These are phyloP conservation scores for Puntigrus tetrazona DNA, from an alignment of 2,113 vertebrate genomes.

Conservation along the genomic window DNA sequence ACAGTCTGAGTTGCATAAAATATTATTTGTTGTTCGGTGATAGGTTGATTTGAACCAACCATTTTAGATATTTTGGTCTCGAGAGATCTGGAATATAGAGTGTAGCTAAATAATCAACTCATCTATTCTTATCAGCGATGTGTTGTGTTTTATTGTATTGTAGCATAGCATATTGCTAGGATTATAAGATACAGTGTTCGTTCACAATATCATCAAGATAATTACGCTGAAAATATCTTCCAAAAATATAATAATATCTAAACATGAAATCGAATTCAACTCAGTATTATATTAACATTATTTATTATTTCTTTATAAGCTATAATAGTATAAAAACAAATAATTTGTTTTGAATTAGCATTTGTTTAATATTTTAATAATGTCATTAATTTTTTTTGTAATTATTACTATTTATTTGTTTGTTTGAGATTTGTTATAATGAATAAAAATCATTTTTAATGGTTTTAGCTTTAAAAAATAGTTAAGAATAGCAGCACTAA, in stretches of 20 bases:
- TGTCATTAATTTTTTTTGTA: background rate
- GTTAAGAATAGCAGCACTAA: background rate
- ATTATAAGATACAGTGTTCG: too few relatives aligned
- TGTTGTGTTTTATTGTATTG: too few relatives aligned
- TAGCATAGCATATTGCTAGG: too few relatives aligned
- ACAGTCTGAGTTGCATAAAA: background rate
- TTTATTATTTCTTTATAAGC: background rate
- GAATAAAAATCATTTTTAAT: too few relatives aligned
- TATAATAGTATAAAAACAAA: too few relatives aligned
- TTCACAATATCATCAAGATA: too few relatives aligned
- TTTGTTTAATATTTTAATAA: background rate
- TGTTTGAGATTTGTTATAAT: background rate
- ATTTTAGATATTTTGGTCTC: background rate
- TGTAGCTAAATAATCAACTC: background rate
- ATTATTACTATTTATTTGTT: background rate
- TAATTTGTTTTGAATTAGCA: background rate
- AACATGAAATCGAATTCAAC: too few relatives aligned
- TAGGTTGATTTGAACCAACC: background rate
- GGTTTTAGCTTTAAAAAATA: background rate
- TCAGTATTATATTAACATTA: too few relatives aligned
- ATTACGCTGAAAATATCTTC: too few relatives aligned
- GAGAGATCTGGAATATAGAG: background rate
- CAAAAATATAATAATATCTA: too few relatives aligned
- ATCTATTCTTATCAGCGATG: too few relatives aligned
- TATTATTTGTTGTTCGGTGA: background rate